Evolutionary conservation across 2,113 vertebrate genomes (phyloP).

Genomic region (Toxotes chatareus): DNA sequence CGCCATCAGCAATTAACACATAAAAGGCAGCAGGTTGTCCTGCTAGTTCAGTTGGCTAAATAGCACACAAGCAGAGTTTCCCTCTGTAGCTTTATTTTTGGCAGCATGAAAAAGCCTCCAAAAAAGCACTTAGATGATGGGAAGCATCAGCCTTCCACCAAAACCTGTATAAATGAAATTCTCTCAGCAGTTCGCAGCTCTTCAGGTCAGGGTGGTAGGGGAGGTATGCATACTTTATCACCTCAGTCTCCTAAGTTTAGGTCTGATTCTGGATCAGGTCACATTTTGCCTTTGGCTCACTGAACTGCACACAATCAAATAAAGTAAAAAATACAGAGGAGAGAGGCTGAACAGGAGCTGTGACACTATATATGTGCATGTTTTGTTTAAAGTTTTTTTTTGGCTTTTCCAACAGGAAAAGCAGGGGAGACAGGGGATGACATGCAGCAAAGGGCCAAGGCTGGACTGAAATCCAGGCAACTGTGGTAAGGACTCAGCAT

Average conservation of each 20-base stretch:
- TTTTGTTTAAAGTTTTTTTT: neutral
- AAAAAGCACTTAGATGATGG: conserved; percentile 3
- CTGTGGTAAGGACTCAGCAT: neutral
- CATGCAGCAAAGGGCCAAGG: neutral
- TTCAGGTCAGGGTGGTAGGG: neutral
- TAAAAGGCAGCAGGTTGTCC: conserved; percentile 45
- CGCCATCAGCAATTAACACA: conserved; percentile 16
- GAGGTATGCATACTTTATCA: conserved; percentile 40
- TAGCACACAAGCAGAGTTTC: conserved; percentile 1
- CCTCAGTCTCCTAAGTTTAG: conserved; percentile 19
- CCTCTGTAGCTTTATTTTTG: conserved; percentile 4
- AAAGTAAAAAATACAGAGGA: conserved; percentile 13
- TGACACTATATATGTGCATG: conserved; percentile 17
- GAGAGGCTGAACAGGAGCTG: conserved; percentile 1
- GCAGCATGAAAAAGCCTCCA: neutral
- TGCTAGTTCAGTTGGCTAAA: conserved; percentile 19
- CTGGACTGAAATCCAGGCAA: neutral
- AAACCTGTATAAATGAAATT: conserved; percentile 24
- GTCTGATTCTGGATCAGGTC: conserved; percentile 11
- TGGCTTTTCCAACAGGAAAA: neutral
- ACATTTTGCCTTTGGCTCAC: conserved; percentile 2
- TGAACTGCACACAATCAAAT: conserved; percentile 17
- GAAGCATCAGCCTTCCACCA: conserved; percentile 16
- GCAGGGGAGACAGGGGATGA: neutral
- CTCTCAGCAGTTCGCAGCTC: conserved; percentile 18